Evolutionary conservation across 2,888 invertebrate species (phyloP), one percentile per base, ranked within the genome.

Genomic region (Dendrolimus houi): DNA sequence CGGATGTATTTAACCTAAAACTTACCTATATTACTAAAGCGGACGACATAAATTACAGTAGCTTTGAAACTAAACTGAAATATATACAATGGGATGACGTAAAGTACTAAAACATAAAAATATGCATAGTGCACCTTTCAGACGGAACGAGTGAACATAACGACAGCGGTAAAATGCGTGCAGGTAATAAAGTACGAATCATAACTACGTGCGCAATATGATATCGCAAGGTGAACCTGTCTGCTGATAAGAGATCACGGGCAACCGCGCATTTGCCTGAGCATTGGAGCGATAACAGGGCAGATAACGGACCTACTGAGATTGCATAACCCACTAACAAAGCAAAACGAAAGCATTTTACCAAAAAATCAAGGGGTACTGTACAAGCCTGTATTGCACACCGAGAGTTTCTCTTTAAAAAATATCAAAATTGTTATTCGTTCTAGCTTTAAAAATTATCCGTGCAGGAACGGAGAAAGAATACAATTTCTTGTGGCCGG

Each of bases 171-270:
- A 12, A 47, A 47, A 47, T 47, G 47, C 9, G 9, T 47, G 47
- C 47, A 62, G 65, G 68, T 72, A 70, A 69, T 70, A 67, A 70
- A 64, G 56, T 61, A 66, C 60, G 64, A 68, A 69, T 69, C 67
- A 66, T 66, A 63, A 62, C 65, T 67, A 70, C 66, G 66, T 75
- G 74, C 70, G 71, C 72, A 68, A 71, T 70, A 69, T 69, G 69
- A 67, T 74, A 74, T 74, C 71, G 77, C 81, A 77, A 79, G 75
- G 75, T 74, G 70, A 74, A 75, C 78, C 75, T 73, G 75, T 68
- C 68, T 65, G 60, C 68, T 72, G 81, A 83, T 82, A 83, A 77
- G 69, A 71, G 74, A 76, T 77, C 77, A 72, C 67, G 73, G 76
- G 67, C 78, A 68, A 61, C 68, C 67, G 68, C 69, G 69, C 68